These are phyloP conservation scores for Epizoanthus stellaris DNA, from an alignment of 92 coral and sea anemone species.

Conservation along the genomic window DNA sequence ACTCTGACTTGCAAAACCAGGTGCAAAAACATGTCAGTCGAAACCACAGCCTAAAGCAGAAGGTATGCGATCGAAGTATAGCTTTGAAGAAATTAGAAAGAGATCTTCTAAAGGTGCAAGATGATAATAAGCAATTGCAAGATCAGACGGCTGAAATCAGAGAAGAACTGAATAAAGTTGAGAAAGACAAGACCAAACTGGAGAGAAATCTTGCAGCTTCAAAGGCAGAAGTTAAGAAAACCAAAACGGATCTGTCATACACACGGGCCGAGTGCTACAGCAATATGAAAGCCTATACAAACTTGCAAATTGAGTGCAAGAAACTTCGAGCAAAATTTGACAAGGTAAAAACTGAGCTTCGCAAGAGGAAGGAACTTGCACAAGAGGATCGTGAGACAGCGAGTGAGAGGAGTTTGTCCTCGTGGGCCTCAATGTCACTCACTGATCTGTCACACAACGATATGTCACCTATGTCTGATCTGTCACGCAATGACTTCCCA, in stretches of 20 bases:
- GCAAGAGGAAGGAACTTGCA: not conserved
- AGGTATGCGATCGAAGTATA: slow-evolving; percentile 75
- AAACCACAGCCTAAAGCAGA: slow-evolving; percentile 80
- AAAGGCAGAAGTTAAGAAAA: slow-evolving; percentile 79
- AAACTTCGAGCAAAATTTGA: slow-evolving; percentile 80
- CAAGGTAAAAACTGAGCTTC: slow-evolving; percentile 44
- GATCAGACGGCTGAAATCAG: slow-evolving; percentile 62
- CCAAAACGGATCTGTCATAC: slow-evolving; percentile 73
- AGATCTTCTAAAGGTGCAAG: slow-evolving; percentile 65
- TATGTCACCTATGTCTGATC: slow-evolving; percentile 27
- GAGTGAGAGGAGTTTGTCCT: slow-evolving; percentile 24
- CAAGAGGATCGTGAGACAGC: slow-evolving; percentile 22
- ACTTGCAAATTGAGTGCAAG: slow-evolving; percentile 81
- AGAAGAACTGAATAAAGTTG: slow-evolving; percentile 76
- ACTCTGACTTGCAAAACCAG: slow-evolving; percentile 80
- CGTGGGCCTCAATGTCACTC: slow-evolving; percentile 33
- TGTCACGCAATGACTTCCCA: slow-evolving; percentile 27
- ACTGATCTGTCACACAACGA: slow-evolving; percentile 20
- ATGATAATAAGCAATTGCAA: slow-evolving; percentile 74
- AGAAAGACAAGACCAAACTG: slow-evolving; percentile 74
- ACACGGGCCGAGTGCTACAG: slow-evolving; percentile 78
- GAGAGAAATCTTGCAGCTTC: slow-evolving; percentile 79
- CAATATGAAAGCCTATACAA: slow-evolving; percentile 79
- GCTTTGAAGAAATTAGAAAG: slow-evolving; percentile 73
- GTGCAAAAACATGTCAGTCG: slow-evolving; percentile 79